A percentile compares a stretch with the other conserved stretches of the same genome.
phyloP scores from a whole-genome alignment of 2,113 vertebrate species.

The Abramis brama region DNA sequence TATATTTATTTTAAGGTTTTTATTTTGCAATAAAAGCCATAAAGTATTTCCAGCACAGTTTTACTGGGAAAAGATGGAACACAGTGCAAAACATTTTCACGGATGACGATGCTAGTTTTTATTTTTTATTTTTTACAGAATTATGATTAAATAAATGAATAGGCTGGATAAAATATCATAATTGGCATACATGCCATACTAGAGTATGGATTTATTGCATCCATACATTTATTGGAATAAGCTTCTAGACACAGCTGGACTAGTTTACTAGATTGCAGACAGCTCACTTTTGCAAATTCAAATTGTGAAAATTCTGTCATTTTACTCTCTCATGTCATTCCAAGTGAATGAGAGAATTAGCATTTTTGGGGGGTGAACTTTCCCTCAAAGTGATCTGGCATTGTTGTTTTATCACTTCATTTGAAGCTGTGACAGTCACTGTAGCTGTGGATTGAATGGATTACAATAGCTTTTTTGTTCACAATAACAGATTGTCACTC shows the following conservation, averaged over 20 bases:
- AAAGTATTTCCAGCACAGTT: no score
- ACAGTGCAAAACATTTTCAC: no score
- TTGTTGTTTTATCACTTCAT: slow-evolving; percentile 5
- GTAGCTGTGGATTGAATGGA: not conserved
- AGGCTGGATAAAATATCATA: not conserved
- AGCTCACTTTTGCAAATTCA: not conserved
- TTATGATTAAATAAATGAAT: not conserved
- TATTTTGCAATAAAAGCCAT: no score
- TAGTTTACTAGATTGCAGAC: not conserved
- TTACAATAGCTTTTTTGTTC: slow-evolving; percentile 11
- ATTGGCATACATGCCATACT: not conserved
- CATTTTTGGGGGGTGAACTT: not conserved
- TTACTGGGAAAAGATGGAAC: no score
- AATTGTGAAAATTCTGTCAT: not conserved
- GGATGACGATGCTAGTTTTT: no score
- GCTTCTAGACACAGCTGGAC: not conserved
- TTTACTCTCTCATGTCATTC: not conserved
- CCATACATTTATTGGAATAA: not conserved
- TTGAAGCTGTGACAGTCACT: not conserved
- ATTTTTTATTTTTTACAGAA: no score
- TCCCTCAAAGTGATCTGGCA: not conserved
- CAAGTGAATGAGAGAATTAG: not conserved
- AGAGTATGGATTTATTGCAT: not conserved
- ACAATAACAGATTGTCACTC: not conserved
- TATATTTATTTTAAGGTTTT: no score